These are phyloP conservation scores for Amphimedon queenslandica DNA, from an alignment of 37 sponge, comb jelly and placozoan genomes.

Conservation along the genomic window DNA sequence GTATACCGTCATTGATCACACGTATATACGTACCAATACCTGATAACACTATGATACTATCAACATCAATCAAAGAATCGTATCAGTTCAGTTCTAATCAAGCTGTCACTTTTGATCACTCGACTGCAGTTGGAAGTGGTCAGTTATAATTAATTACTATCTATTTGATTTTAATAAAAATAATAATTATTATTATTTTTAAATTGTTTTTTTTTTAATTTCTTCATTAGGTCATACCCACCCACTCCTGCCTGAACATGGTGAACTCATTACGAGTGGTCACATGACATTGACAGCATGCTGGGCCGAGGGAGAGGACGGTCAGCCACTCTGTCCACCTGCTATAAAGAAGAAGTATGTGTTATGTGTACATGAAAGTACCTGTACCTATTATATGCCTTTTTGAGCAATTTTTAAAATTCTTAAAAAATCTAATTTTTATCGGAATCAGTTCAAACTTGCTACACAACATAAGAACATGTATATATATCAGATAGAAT, in stretches of 20 bases:
- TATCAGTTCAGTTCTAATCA: constrained; percentile 52
- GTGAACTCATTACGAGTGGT: constrained; percentile 51
- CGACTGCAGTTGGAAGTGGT: constrained; percentile 76
- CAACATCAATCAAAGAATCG: background rate
- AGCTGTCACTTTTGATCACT: constrained; percentile 6
- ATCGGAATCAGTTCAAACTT: too few relatives aligned
- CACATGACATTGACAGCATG: constrained; percentile 20
- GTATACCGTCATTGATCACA: constrained; percentile 16
- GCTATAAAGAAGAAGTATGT: constrained; percentile 4
- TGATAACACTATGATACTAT: constrained; percentile 9
- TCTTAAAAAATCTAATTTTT: too few relatives aligned
- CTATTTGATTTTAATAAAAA: background rate
- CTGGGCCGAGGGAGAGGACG: constrained; percentile 38
- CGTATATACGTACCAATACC: constrained; percentile 54
- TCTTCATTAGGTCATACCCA: constrained; percentile 13
- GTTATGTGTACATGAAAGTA: too few relatives aligned
- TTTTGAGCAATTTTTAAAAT: too few relatives aligned
- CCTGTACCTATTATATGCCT: too few relatives aligned
- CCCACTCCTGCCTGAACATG: constrained; percentile 21
- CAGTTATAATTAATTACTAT: background rate
- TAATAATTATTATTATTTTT: background rate
- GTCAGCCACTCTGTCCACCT: constrained; percentile 35
- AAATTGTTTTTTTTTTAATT: background rate
- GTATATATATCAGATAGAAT: too few relatives aligned
- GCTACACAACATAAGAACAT: too few relatives aligned